These are phyloP conservation scores for Dryadula phaetusa DNA, from an alignment of 2,888 invertebrate species.

Conservation along the genomic window DNA sequence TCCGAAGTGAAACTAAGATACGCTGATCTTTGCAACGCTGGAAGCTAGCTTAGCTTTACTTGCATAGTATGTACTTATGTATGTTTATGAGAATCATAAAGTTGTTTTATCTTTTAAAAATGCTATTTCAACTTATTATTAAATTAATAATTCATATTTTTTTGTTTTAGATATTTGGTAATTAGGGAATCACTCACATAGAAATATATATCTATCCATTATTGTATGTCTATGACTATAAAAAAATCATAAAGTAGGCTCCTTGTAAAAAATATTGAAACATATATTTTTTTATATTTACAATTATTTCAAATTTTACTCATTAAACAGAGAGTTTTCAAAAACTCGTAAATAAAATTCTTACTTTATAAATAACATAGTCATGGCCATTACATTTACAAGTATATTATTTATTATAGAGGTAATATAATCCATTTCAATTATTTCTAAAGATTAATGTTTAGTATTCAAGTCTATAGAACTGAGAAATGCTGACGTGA, in stretches of 20 bases:
- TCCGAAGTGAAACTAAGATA: constrained; percentile 12
- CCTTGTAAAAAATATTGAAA: too few species aligned
- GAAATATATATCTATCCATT: too few species aligned
- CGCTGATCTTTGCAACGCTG: constrained; percentile 17
- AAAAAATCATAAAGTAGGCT: too few species aligned
- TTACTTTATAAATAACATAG: not conserved
- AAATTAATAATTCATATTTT: too few species aligned
- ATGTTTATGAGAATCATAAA: not conserved
- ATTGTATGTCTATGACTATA: too few species aligned
- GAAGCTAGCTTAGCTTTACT: not conserved
- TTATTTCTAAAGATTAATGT: not conserved
- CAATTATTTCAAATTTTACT: too few species aligned
- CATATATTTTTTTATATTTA: too few species aligned
- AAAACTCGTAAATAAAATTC: too few species aligned
- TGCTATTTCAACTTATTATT: too few species aligned
- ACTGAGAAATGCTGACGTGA: not conserved
- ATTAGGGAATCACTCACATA: too few species aligned
- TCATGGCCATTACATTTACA: not conserved
- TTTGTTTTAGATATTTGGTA: too few species aligned
- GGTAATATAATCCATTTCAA: not conserved
- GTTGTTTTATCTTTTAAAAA: not conserved
- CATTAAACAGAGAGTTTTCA: too few species aligned
- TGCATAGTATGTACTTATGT: not conserved
- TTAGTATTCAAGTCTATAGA: not conserved
- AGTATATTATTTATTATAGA: not conserved